phyloP scores from a whole-genome alignment of 2,888 invertebrate genomes.

The Allophyes oxyacanthae region DNA sequence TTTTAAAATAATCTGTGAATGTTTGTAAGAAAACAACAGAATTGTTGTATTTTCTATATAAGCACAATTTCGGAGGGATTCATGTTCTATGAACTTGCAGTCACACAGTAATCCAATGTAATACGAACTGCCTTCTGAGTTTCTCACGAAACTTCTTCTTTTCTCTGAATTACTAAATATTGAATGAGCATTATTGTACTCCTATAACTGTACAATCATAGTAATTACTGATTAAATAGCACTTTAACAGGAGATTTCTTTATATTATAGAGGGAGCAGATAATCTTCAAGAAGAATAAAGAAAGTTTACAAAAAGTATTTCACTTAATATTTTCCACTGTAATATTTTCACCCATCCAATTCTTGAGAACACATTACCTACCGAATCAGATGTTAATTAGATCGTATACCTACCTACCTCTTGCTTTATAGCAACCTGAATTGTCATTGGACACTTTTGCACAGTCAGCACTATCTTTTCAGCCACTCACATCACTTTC shows the following conservation, averaged over 20 bases:
- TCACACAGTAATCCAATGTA: conserved; percentile 5
- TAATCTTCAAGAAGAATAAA: conserved; percentile 59
- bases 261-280: conserved; percentile 58
- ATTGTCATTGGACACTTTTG: conserved; percentile 60
- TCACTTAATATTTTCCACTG: conserved; percentile 45
- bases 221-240: conserved; percentile 26
- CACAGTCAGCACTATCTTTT: conserved; percentile 76
- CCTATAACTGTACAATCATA: conserved; percentile 23
- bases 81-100: conserved; percentile 9
- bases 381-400: conserved; percentile 49
- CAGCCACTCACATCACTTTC: conserved; percentile 85
- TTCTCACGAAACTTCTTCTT: no score
- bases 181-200: conserved; percentile 16
- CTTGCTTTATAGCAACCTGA: conserved; percentile 54
- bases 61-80: neutral
- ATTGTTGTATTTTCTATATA: no score
- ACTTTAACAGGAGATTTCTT: conserved; percentile 53
- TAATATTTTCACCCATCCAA: conserved; percentile 50
- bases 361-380: conserved; percentile 53
- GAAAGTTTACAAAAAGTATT: conserved; percentile 60
- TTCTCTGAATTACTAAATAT: conserved; percentile 17
- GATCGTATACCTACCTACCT: conserved; percentile 22
- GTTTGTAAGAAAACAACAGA: no score
- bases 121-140: neutral
- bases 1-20: no score